Evolutionary conservation across 92 coral and sea anemone genomes (phyloP), one percentile per base, ranked within the genome.

Genomic region (Galaxea fascicularis): DNA sequence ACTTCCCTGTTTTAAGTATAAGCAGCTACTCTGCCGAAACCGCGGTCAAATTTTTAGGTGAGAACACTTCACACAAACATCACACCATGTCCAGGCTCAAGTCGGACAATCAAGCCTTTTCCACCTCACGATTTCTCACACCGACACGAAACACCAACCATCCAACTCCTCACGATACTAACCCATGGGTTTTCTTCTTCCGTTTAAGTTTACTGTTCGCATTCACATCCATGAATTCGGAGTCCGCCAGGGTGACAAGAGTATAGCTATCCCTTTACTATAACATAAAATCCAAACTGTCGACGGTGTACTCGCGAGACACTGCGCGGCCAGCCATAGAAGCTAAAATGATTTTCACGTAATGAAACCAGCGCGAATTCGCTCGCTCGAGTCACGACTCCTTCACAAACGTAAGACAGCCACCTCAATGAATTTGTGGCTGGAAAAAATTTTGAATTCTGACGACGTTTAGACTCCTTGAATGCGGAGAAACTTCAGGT

Each of bases 141-240:
- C 89, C 79, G 86, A 86, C 91, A 88, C 90, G 90, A 82, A 92
- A 86, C 90, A 91, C 82, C 89, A 87, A 92, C 89, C 80, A 96
- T 67, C 89, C 77, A 77, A 88, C 49, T 39, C 49, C 76, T 76
- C 77, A 85, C 80, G 64, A 63, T 80, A 92, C 98, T 64, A 73
- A 96, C 99, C 99, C 99, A 78, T 95, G 98, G 65, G 91, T 83
- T 82, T 96, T 96, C 92, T 96, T 96, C 91, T 96, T 96, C 79
- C 98, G 92, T 60, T 96, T 96, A 51, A 95, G 93, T 79, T 94
- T 96, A 74, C 90, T 88, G 83, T 83, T 89, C 13, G 90, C 88
- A 85, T 87, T 93, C 87, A 91, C 86, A 79, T 94, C 94, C 85
- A 93, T 93, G 64, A 85, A 82, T 78, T 92, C 93, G 58, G 90